These are phyloP conservation scores for Corythaeola cristata DNA, from an alignment of 2,113 vertebrate genomes.

Conservation along the genomic window DNA sequence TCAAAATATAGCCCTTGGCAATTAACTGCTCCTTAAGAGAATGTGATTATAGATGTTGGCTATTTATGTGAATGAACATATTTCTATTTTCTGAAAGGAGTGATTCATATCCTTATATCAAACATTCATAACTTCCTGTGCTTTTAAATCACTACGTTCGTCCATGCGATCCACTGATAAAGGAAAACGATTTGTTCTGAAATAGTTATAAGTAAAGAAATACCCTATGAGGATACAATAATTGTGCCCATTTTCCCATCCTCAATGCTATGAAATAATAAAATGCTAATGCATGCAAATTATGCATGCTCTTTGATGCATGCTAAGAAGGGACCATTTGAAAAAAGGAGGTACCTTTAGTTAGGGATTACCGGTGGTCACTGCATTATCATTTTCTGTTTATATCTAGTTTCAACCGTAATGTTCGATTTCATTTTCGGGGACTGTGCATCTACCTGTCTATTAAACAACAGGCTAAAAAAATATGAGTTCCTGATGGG, in stretches of 20 bases:
- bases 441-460: background rate
- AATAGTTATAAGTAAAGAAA: slow-evolving; percentile 76
- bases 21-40: background rate
- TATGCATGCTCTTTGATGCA: slow-evolving; percentile 79
- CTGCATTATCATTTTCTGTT: slow-evolving; percentile 56
- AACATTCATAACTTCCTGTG: slow-evolving; percentile 44
- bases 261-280: slow-evolving; percentile 75
- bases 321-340: slow-evolving; percentile 73
- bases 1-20: background rate
- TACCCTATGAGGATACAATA: slow-evolving; percentile 75
- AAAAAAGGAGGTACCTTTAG: slow-evolving; percentile 66
- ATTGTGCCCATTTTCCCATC: slow-evolving; percentile 77
- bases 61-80: slow-evolving; percentile 32
- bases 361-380: slow-evolving; percentile 43
- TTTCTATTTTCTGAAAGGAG: slow-evolving; percentile 40
- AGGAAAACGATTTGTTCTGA: slow-evolving; percentile 71
- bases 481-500: slow-evolving; percentile 48
- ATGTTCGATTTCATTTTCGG: slow-evolving; percentile 7
- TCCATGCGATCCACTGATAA: slow-evolving; percentile 49
- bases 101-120: slow-evolving; percentile 34
- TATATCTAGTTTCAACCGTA: slow-evolving; percentile 16
- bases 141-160: slow-evolving; percentile 61
- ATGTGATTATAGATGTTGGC: slow-evolving; percentile 14
- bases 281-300: slow-evolving; percentile 86
- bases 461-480: background rate